Base-by-base conservation (phyloP, 2,888 invertebrate genomes). In the Mantis religiosa region DNA sequence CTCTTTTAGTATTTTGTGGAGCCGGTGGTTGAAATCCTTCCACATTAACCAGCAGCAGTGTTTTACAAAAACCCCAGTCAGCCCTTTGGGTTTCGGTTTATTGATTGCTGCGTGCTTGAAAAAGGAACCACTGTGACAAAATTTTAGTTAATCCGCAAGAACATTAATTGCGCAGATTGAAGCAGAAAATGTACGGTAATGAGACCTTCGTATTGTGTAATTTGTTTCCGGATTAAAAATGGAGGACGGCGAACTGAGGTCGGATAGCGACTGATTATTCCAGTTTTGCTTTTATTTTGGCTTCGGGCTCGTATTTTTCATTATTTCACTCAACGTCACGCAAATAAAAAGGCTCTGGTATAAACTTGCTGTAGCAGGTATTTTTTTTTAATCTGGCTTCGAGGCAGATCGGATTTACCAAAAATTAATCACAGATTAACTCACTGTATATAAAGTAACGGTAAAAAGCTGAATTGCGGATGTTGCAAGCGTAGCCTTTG, bases 391-490 rank as follows among this genome's bases (percentile, higher is more conserved):
- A 71, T 71, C 54, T 71, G 54, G 54, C 54, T 82, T 82, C 54
- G 28, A 28, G 15, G 71, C 30, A 86, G 25, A 87, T 82, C 82
- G 82, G 87, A 30, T 87, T 87, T 87, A 34, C 87, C 41, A 82
- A 82, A 87, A 87, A 87, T 82, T 87, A 87, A 87, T 87, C 87
- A 87, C 87, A 82, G 87, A 87, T 87, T 87, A 87, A 87, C 82
- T 87, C 87, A 87, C 82, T 87, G 28, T 14, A 28, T 30, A 86
- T 81, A 28, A 15, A 34, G 54, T 85, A 54, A 34, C 84, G 41
- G 20, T 25, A 34, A 27, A 71, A 71, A 71, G 54, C 54, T 71
- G 54, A 71, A 71, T 71, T 71, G 54, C 54, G 54, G 54, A 71
- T 25, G 30, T 84, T 30, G 84, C 47, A 47, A 47, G 28, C 41